These are phyloP conservation scores for Vicugna pacos DNA, from an alignment of 2,113 vertebrate species.

Conservation along the genomic window DNA sequence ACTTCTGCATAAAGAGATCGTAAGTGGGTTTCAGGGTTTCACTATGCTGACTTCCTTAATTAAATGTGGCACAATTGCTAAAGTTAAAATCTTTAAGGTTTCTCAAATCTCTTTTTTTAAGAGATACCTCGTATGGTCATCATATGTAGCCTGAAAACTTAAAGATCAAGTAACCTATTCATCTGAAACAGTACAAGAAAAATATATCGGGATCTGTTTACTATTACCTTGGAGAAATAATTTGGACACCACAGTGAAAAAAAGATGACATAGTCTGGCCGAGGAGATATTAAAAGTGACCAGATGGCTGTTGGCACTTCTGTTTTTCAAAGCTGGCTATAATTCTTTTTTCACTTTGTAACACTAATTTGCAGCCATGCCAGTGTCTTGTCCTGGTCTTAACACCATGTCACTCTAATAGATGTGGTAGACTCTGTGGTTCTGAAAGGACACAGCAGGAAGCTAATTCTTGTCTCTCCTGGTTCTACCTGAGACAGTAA, in stretches of 20 bases:
- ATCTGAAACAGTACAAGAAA: background rate
- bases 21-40: background rate
- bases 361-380: background rate
- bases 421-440: background rate
- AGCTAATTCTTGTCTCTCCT: background rate
- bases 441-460: background rate
- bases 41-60: slow-evolving; percentile 42
- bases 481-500: background rate
- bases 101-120: background rate
- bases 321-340: background rate
- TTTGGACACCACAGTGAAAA: background rate
- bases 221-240: background rate
- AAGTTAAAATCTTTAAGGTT: background rate
- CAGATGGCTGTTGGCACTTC: background rate
- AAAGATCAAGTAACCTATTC: background rate
- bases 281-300: background rate
- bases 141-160: background rate
- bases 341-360: background rate
- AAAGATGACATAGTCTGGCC: background rate
- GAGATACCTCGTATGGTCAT: background rate
- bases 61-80: background rate
- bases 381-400: rapidly evolving
- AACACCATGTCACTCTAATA: background rate
- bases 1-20: background rate
- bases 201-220: background rate